Percentiles rank a stretch among this genome's conserved stretches.
Conservation (phyloP, 1,140 invertebrate species). For the Tribolium castaneum region DNA sequence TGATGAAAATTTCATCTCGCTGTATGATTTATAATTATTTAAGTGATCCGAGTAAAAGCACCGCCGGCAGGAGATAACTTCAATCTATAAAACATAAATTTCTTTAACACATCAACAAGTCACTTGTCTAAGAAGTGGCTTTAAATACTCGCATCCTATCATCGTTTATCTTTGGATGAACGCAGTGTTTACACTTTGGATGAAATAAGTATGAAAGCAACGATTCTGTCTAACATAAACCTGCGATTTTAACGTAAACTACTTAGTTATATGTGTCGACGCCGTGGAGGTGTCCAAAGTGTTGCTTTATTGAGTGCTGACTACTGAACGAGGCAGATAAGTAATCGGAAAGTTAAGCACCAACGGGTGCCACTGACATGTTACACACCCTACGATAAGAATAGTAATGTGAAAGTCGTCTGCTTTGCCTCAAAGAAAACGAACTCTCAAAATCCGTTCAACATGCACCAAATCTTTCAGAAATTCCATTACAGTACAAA, state of each 20-base stretch:
- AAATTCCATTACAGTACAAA: too few species aligned
- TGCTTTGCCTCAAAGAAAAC: background rate
- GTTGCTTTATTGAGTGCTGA: constrained; percentile 52
- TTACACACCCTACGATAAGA: constrained; percentile 30
- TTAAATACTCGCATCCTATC: constrained; percentile 43
- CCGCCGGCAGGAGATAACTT: constrained; percentile 35
- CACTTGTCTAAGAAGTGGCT: constrained; percentile 10
- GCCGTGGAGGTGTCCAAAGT: constrained; percentile 44
- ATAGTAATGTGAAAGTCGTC: background rate
- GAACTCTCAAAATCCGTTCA: background rate
- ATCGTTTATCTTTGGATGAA: constrained; percentile 43
- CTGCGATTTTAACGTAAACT: constrained; percentile 53
- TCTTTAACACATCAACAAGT: constrained; percentile 45
- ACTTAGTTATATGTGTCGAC: constrained; percentile 56
- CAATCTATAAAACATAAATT: constrained; percentile 43
- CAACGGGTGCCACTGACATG: constrained; percentile 50
- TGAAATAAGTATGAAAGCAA: constrained; percentile 45
- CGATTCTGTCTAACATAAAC: constrained; percentile 45
- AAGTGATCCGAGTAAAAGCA: constrained; percentile 31
- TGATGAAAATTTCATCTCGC: background rate
- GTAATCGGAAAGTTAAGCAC: constrained; percentile 51
- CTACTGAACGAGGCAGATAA: constrained; percentile 48
- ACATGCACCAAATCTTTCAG: background rate
- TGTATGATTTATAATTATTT: constrained; percentile 42
- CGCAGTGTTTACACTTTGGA: constrained; percentile 44